Conservation (phyloP, 2,113 vertebrate genomes). For the Nerophis ophidion region DNA sequence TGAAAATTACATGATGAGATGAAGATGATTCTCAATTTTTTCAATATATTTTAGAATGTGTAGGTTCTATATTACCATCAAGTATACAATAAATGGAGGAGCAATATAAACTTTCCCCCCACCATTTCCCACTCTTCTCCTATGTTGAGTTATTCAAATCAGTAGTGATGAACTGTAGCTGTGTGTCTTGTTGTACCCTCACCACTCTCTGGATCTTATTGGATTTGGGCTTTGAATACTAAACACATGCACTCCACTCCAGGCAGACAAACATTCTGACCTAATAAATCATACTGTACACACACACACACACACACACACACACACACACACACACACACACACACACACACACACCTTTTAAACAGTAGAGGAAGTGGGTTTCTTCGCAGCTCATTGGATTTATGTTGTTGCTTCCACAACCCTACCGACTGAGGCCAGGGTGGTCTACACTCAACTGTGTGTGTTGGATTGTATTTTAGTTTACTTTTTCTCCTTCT, state of each 20-base stretch:
- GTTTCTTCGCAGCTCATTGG: conserved; percentile 52
- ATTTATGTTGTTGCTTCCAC: conserved; percentile 31
- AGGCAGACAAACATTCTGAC: conserved; percentile 41
- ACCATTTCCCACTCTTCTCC: conserved; percentile 10
- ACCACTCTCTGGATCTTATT: conserved; percentile 60
- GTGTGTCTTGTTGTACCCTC: conserved; percentile 42
- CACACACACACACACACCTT: conserved; percentile 2
- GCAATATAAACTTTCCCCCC: background rate
- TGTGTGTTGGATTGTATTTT: conserved; percentile 15
- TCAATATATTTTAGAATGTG: too few relatives aligned
- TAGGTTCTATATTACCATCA: too few relatives aligned
- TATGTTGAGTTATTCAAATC: conserved; percentile 42
- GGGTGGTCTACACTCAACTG: conserved; percentile 15
- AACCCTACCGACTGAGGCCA: conserved; percentile 28
- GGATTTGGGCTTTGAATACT: conserved; percentile 57
- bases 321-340: too few relatives aligned
- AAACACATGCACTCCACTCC: conserved; percentile 55
- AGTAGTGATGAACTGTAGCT: conserved; percentile 34
- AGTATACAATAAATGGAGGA: too few relatives aligned
- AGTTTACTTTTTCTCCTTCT: too few relatives aligned
- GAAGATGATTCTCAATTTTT: too few relatives aligned
- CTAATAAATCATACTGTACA: conserved; percentile 17
- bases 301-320: too few relatives aligned
- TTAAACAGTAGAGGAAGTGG: conserved; percentile 51
- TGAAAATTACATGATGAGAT: too few relatives aligned